Evolutionary conservation across 2,888 invertebrate genomes (phyloP).

Genomic region (Leucophora obtusa): DNA sequence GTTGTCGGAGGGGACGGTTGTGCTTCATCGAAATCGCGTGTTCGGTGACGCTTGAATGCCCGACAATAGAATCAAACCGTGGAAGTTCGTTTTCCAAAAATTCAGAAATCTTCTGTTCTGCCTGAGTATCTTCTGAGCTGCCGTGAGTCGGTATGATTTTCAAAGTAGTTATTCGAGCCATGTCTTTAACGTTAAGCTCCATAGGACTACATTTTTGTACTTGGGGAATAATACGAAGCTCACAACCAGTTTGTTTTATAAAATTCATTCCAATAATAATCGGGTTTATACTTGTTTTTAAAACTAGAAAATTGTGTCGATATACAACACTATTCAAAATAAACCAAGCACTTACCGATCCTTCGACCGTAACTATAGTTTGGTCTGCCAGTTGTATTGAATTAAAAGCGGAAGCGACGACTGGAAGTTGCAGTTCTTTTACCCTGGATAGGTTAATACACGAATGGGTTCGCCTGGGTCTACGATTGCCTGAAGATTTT

Average conservation of each 20-base stretch:
- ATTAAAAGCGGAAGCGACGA: background rate
- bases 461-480: constrained; percentile 17
- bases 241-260: background rate
- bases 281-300: background rate
- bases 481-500: background rate
- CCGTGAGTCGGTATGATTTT: too few relatives aligned
- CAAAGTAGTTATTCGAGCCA: too few relatives aligned
- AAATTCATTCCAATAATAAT: background rate
- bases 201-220: too few relatives aligned
- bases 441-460: background rate
- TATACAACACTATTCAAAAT: background rate
- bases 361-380: background rate
- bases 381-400: background rate
- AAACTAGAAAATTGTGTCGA: constrained; percentile 6
- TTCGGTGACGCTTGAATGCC: background rate
- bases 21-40: constrained; percentile 28
- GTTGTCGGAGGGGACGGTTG: constrained; percentile 13
- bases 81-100: background rate
- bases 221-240: background rate
- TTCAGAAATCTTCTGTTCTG: too few relatives aligned
- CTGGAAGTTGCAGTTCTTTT: background rate
- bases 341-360: background rate
- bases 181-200: too few relatives aligned
- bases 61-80: constrained; percentile 3
- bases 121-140: background rate